Base-by-base conservation (phyloP, 2,797 vertebrate species). In the Paramormyrops hopkinsi region DNA sequence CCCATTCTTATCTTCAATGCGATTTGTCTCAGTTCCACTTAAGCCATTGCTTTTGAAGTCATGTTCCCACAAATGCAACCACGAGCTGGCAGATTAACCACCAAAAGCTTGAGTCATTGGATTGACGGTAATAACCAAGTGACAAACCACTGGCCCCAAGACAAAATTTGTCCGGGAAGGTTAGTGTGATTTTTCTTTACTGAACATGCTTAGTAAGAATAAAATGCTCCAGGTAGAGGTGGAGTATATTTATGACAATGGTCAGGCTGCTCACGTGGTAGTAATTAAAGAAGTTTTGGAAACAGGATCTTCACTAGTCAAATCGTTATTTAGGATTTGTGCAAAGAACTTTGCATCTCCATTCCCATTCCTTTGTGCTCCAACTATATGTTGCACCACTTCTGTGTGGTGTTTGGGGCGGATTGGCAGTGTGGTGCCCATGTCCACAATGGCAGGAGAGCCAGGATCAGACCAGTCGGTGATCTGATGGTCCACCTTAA, bases 361-460 rank as follows among this genome's bases (percentile, higher is more conserved):
- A 37, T 93, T 93, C 50, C 94, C 88, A 14, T 91, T 62, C 53
- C 91, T 19, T 88, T 95, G 90, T 9, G 93, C 94, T 4, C 95
- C 94, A 5, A 93, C 19, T 0, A 88, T 17, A 59, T 93, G 9
- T 4, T 95, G 59, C 41, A 96, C 89, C 79, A 14, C 50, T 0
- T 9, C 44, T 0, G 95, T 0, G 95, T 94, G 95, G 44, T 94
- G 73, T 87, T 92, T 89, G 25, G 96, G 95, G 87, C 94, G 89
- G 0, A 95, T 91, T 69, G 96, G 90, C 37, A 93, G 90, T 87
- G 92, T 95, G 0, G 95, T 97, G 25, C 96, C 95, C 0, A 95
- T 96, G 89, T 96, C 96, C 92, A 96, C 94, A 2, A 95, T 94
- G 87, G 92, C 95, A 88, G 95, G 95, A 91, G 95, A 96, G 90